phyloP scores from a whole-genome alignment of 1,140 invertebrate species.

The Atopsyche davidsoni region DNA sequence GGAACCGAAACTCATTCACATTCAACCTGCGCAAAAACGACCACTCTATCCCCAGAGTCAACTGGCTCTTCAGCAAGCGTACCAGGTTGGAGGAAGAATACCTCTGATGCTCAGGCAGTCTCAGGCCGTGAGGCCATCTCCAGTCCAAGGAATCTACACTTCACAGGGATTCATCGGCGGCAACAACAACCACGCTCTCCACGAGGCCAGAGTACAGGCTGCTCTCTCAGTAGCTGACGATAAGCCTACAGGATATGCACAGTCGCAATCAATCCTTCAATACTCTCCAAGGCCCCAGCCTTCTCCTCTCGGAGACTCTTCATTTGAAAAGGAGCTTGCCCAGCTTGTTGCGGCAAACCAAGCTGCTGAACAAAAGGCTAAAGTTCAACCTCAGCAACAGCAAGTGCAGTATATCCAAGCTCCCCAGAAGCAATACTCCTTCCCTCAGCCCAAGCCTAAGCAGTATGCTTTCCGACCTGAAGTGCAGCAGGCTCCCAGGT shows the following conservation, averaged over 20 bases:
- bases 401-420: conserved; percentile 17
- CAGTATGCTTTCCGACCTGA: conserved; percentile 17
- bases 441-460: conserved; percentile 3
- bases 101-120: conserved; percentile 19
- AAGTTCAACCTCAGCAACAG: conserved; percentile 7
- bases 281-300: conserved; percentile 15
- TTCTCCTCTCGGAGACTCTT: conserved; percentile 12
- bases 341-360: conserved; percentile 26
- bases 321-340: conserved; percentile 29
- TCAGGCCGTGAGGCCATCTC: conserved; percentile 19
- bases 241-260: conserved; percentile 11
- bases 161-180: conserved; percentile 17
- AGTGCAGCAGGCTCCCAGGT: conserved; percentile 20
- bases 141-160: conserved; percentile 19
- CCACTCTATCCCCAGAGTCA: conserved; percentile 14
- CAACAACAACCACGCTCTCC: conserved; percentile 17
- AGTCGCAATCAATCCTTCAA: conserved; percentile 10
- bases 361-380: conserved; percentile 24
- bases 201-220: conserved; percentile 29
- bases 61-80: conserved; percentile 11
- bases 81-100: conserved; percentile 15
- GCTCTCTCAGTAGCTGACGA: conserved; percentile 25
- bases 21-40: conserved; percentile 18
- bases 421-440: conserved; percentile 17
- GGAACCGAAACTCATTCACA: conserved; percentile 22